Evolutionary conservation across 2,113 vertebrate species (phyloP).

Genomic region (Macrotus californicus): DNA sequence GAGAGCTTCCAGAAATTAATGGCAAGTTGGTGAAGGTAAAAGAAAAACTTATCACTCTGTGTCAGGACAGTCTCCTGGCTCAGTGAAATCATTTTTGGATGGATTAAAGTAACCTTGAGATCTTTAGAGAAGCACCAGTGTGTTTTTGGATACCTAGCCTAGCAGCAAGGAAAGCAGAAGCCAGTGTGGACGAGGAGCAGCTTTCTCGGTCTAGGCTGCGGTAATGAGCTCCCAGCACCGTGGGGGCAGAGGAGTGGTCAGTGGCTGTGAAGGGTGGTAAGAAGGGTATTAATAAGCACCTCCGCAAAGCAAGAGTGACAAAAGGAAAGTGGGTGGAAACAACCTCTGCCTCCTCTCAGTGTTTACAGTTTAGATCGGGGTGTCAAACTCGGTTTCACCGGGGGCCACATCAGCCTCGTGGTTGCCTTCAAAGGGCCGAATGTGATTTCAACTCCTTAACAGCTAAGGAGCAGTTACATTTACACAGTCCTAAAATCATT

Average conservation of each 20-base stretch:
- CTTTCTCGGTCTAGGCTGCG: background rate
- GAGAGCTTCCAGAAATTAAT: constrained; percentile 95
- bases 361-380: background rate
- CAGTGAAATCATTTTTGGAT: background rate
- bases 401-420: no score
- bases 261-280: background rate
- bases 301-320: background rate
- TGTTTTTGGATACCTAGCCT: background rate
- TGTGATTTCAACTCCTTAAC: no score
- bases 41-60: background rate
- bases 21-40: constrained; percentile 97
- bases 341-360: background rate
- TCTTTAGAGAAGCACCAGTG: background rate
- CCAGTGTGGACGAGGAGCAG: background rate
- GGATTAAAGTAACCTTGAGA: background rate
- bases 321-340: background rate
- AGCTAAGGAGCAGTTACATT: no score
- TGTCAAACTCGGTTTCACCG: no score
- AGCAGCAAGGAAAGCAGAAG: background rate
- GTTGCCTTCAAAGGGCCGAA: no score
- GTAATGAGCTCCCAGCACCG: background rate
- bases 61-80: background rate
- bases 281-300: background rate
- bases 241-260: background rate
- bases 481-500: no score